Base-by-base conservation (phyloP, 37 sponge, comb jelly and placozoan genomes). In the Hormiphora californensis region DNA sequence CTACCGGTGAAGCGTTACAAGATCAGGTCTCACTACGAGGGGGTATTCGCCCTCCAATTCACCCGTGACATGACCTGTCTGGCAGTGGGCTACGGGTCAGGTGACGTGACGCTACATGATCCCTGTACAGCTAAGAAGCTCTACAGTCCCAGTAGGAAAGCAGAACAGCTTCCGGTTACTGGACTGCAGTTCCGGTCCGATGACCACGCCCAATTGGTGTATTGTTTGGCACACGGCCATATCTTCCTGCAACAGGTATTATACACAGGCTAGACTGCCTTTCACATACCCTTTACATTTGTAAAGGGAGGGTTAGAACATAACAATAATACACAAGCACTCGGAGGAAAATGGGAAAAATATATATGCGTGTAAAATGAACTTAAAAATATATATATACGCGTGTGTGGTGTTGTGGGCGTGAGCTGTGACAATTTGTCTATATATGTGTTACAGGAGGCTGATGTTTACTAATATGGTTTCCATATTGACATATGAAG, bases 21-120 rank as follows among this genome's bases (percentile, higher is more conserved):
- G 67, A 65, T 65, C 33, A 27, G 67, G 17, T 28, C 31, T 65
- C 34, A 65, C 37, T 65, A 65, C 37, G 67, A 65, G 38, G 67
- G 67, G 2, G 67, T 65, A 4, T 65, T 65, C 67, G 12, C 67
- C 36, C 67, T 65, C 37, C 1, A 25, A 35, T 65, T 65, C 67
- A 33, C 67, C 67, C 21, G 28, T 21, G 67, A 65, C 36, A 39
- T 35, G 1, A 32, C 37, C 28, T 4, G 37, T 28, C 37, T 65
- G 67, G 67, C 67, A 39, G 67, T 65, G 34, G 67, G 67, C 17
- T 65, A 65, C 67, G 67, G 67, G 1, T 65, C 67, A 9, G 67
- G 67, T 4, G 67, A 65, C 37, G 67, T 65, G 8, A 65, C 67
- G 37, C 67, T 65, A 7, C 67, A 65, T 39, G 37, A 65, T 17